Percentiles rank a stretch among this genome's conserved stretches.
Conservation (phyloP, 2,113 vertebrate species). For the Raphicerus campestris region DNA sequence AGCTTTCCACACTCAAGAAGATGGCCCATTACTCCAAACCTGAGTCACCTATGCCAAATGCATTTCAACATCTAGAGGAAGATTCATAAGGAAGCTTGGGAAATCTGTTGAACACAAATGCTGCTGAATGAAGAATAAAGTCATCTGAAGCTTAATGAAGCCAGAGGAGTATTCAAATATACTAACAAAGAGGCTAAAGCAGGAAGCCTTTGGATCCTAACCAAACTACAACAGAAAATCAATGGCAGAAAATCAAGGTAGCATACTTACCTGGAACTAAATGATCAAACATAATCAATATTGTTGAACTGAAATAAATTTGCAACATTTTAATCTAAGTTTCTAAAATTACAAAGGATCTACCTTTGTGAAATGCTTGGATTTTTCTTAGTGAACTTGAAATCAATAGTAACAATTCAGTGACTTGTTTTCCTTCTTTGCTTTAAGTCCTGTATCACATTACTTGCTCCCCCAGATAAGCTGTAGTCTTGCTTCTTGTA, state of each 20-base stretch:
- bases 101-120: constrained; percentile 70
- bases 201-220: constrained; percentile 63
- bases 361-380: constrained; percentile 1
- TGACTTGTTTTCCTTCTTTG: neutral
- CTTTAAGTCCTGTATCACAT: neutral
- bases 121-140: constrained; percentile 72
- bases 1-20: constrained; percentile 44
- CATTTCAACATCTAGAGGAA: constrained; percentile 63
- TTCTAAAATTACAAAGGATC: neutral
- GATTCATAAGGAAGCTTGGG: constrained; percentile 61
- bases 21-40: constrained; percentile 72
- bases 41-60: constrained; percentile 66
- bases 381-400: neutral
- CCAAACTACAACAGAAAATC: constrained; percentile 66
- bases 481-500: neutral
- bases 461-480: neutral
- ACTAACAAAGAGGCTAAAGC: constrained; percentile 78
- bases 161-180: constrained; percentile 72
- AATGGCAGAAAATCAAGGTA: neutral
- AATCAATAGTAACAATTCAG: neutral
- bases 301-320: neutral
- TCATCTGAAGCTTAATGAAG: constrained; percentile 72
- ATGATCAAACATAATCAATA: neutral
- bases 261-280: constrained; percentile 34
- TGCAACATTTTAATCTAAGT: neutral